Evolutionary conservation across 2,113 vertebrate genomes (phyloP), one percentile per base, ranked within the genome.

Genomic region (Apaloderma vittatum): DNA sequence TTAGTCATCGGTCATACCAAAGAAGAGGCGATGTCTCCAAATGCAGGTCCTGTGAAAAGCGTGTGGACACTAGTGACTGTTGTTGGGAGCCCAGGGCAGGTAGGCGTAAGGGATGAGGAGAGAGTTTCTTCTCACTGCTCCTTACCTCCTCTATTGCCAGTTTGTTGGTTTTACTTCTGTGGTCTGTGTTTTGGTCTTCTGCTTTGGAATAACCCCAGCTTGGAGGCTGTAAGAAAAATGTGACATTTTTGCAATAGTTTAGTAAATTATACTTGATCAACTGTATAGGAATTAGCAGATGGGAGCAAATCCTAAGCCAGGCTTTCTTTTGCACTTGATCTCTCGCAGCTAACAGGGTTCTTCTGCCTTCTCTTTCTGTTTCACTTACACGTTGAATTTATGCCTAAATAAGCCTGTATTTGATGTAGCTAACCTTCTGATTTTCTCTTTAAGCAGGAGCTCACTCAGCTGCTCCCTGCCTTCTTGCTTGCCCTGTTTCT

Each of bases 171-270:
- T 88, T 43, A 48, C 59, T 94, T 48, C 65, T 84, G 51, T 96
- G 32, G 63, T 88, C 67, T 95, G 54, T 80, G 59, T 80, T 94
- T 95, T 65, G 52, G 73, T 81, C 92, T 95, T 94, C 68, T 89
- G 76, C 86, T 94, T 95, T 90, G 83, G 91, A 93, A 78, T 89
- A 93, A 77, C 66, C 74, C 74, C 73, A 92, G 7, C 9, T 13
- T 13, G 19, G 61, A 85, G 80, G 32, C 76, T 73, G 49, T 74
- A 71, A 85, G 61, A 91, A 86, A 76, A 92, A 54, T 52, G 74
- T 86, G 45, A 75, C 37, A 51, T 48, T 91, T 94, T 97, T 94
- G 92, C 90, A 92, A 8, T 65, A 29, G 11, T 96, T 89, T 85
- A 36, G 32, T 87, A 77, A 91, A 93, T 86, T 75, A 57, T 4